Conservation (phyloP, 2,888 invertebrate species). For the Drosophila leonis region DNA sequence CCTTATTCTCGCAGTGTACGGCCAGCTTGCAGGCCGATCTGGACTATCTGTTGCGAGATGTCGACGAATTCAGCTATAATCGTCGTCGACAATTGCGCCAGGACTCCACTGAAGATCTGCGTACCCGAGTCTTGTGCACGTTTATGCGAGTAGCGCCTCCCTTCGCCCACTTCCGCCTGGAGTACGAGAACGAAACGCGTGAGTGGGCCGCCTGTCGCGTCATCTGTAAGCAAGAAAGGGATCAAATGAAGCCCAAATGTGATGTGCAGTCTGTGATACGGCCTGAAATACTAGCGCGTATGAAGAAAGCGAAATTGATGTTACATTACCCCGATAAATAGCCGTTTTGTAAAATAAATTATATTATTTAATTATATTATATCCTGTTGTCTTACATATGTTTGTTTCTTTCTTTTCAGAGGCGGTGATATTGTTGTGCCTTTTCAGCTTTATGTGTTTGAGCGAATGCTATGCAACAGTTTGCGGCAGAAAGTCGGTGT, state of each 20-base stretch:
- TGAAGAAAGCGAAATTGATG: constrained; percentile 38
- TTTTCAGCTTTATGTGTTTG: not conserved
- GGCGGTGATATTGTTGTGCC: constrained; percentile 8
- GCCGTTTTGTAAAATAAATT: constrained; percentile 12
- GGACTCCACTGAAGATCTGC: constrained; percentile 40
- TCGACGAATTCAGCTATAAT: constrained; percentile 53
- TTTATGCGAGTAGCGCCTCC: constrained; percentile 51
- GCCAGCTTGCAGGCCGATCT: constrained; percentile 40
- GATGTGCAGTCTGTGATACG: constrained; percentile 26
- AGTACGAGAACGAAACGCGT: constrained; percentile 42
- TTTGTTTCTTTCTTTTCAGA: constrained; percentile 54
- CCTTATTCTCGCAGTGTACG: constrained; percentile 45
- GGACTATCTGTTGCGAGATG: constrained; percentile 29
- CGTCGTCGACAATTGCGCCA: not conserved
- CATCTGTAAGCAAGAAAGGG: not conserved
- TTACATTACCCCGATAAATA: constrained; percentile 8
- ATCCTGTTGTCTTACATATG: not conserved
- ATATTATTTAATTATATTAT: constrained; percentile 15
- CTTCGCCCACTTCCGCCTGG: constrained; percentile 45
- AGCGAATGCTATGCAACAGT: not conserved
- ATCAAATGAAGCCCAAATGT: constrained; percentile 22
- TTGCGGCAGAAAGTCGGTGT: not conserved
- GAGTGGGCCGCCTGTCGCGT: constrained; percentile 52
- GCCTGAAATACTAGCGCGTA: constrained; percentile 52
- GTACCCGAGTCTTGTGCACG: constrained; percentile 40